These are phyloP conservation scores for Bilobella aurantiaca DNA, from an alignment of 1,140 invertebrate genomes.

Conservation along the genomic window DNA sequence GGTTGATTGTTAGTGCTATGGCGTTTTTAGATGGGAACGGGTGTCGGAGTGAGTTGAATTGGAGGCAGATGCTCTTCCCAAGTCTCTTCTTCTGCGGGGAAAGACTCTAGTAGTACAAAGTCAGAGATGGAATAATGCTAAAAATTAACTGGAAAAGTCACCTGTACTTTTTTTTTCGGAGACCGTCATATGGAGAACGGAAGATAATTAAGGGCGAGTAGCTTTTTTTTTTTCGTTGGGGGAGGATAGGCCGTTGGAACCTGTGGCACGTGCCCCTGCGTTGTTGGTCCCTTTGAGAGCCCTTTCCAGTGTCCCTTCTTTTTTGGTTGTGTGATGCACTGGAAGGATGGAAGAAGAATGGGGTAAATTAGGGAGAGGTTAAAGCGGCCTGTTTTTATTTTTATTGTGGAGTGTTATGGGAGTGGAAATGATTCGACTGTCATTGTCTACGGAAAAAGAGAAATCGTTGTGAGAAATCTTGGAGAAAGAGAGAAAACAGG, in stretches of 20 bases:
- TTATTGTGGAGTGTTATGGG: neutral
- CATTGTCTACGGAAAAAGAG: neutral
- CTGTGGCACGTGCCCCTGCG: slow-evolving; percentile 22
- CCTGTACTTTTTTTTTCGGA: neutral
- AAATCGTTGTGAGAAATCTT: neutral
- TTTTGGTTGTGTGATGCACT: neutral
- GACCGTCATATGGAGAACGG: slow-evolving; percentile 2
- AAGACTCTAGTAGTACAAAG: too few relatives aligned
- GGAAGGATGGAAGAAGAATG: neutral
- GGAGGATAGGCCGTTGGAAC: slow-evolving; percentile 13
- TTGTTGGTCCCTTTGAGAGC: too few relatives aligned
- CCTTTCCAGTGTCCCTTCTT: too few relatives aligned
- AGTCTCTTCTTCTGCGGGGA: neutral
- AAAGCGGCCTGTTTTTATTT: neutral
- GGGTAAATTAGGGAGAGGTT: neutral
- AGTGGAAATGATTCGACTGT: neutral
- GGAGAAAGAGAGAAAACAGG: slow-evolving; percentile 23
- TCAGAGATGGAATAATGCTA: neutral
- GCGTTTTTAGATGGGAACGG: neutral
- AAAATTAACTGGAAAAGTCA: neutral
- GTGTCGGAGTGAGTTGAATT: too few relatives aligned
- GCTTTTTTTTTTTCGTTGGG: neutral
- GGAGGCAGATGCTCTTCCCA: neutral
- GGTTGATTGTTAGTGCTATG: neutral
- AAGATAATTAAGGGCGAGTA: neutral